A percentile compares a stretch with the other conserved stretches of the same genome.
These are phyloP conservation scores for Rhyacophila evoluta DNA, from an alignment of 2,888 invertebrate species.

Conservation along the genomic window DNA sequence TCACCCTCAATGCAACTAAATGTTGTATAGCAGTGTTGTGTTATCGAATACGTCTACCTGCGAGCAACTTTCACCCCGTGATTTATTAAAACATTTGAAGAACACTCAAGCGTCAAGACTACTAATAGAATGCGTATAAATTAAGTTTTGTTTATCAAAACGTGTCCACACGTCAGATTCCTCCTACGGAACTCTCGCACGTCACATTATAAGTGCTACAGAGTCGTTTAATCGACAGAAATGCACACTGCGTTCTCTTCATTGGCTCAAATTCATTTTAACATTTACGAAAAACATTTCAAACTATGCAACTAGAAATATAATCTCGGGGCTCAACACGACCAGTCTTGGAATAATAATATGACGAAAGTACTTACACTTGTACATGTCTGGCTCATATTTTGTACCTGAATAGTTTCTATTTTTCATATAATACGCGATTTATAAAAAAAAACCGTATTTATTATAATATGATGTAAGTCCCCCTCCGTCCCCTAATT, in stretches of 20 bases:
- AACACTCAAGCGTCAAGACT: not conserved
- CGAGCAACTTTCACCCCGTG: not conserved
- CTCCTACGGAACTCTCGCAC: not conserved
- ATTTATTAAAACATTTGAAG: not conserved
- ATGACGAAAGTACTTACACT: not conserved
- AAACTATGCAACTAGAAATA: not conserved
- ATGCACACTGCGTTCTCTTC: not conserved
- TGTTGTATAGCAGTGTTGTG: too few species aligned
- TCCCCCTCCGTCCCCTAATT: too few species aligned
- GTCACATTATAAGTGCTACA: not conserved
- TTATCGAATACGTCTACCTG: too few species aligned
- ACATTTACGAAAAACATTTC: not conserved
- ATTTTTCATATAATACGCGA: too few species aligned
- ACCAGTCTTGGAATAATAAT: not conserved
- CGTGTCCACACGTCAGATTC: slow-evolving; percentile 5
- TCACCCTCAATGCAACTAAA: too few species aligned
- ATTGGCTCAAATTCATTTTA: not conserved
- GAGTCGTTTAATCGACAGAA: not conserved
- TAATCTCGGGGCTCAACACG: not conserved
- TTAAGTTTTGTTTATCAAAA: slow-evolving; percentile 19
- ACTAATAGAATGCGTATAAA: not conserved
- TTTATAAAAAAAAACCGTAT: too few species aligned
- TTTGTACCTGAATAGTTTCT: too few species aligned
- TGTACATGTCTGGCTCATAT: not conserved
- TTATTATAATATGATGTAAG: too few species aligned